Conservation (phyloP, 2,797 vertebrate genomes). For the Atherinosoma microstoma region DNA sequence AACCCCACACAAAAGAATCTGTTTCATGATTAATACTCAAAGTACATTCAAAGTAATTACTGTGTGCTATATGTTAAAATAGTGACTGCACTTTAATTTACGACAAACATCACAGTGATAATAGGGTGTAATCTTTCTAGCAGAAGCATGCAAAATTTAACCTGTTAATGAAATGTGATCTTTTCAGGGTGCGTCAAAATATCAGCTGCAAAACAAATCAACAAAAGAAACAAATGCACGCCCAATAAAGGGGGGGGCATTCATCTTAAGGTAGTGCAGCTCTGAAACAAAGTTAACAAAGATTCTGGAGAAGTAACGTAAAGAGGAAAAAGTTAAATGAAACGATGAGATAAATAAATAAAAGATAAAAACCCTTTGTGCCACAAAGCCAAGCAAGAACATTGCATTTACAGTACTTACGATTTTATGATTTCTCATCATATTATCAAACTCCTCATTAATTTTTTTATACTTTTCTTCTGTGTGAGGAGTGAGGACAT, state of each 20-base stretch:
- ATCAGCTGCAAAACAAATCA: slow-evolving; percentile 71
- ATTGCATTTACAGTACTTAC: slow-evolving; percentile 88
- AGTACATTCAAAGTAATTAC: slow-evolving; percentile 24
- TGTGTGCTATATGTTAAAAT: slow-evolving; percentile 38
- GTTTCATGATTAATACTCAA: slow-evolving; percentile 22
- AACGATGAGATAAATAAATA: slow-evolving; percentile 41
- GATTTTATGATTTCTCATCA: slow-evolving; percentile 99
- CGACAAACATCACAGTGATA: slow-evolving; percentile 44
- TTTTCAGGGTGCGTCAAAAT: slow-evolving; percentile 82
- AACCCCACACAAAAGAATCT: slow-evolving; percentile 15
- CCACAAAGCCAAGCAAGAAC: slow-evolving; percentile 87
- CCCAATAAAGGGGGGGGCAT: slow-evolving; percentile 61
- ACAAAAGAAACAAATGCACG: slow-evolving; percentile 66
- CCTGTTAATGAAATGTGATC: slow-evolving; percentile 81
- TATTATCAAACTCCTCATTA: slow-evolving; percentile 99
- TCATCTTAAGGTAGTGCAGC: slow-evolving; percentile 65
- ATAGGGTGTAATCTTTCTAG: slow-evolving; percentile 52
- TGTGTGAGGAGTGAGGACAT: slow-evolving; percentile 99
- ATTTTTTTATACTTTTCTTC: slow-evolving; percentile 99
- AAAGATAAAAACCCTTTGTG: slow-evolving; percentile 79
- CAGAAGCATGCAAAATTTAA: slow-evolving; percentile 64
- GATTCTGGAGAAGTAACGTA: slow-evolving; percentile 67
- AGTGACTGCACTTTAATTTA: slow-evolving; percentile 49
- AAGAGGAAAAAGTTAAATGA: slow-evolving; percentile 67
- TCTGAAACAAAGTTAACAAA: slow-evolving; percentile 73